Base-by-base conservation (phyloP, 2,797 vertebrate genomes). In the Mus caroli region DNA sequence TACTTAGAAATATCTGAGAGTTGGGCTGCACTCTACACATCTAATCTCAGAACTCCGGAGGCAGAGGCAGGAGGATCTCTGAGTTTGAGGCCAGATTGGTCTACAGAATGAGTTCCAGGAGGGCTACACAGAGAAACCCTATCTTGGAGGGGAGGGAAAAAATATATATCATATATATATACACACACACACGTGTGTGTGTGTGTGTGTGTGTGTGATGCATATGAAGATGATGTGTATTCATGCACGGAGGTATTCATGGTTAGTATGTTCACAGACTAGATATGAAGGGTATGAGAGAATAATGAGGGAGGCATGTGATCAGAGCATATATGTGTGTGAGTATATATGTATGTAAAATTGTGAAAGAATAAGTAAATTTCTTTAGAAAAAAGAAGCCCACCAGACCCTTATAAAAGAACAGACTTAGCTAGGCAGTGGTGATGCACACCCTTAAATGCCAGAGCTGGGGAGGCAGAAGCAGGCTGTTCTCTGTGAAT, bases 1-100 rank as follows among this genome's bases (percentile, higher is more conserved):
- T 85, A 94, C 46, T 88, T 60, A 82, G 94, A 91, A 78, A 6
- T 31, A 50, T 62, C 79, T 83, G 88, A 10, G 14, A 58, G 52
- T 34, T 15, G 2, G 19, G 9, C 0, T 10, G 14, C 31, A 26
- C 58, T 17, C 37, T 6, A 14, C 56, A 83, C 14, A 37, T 62
- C 43, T 84, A 62, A 84, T 84, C 58, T 10, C 58, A 84, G 37
- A 37, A 43, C 37, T 62, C 4, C 4, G 37, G 37, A 83, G 24
- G 37, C 80, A 62, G 80, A 83, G 26, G 40, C 82, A 84, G 82
- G 58, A 31, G 40, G 28, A 46, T 84, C 40, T 84, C 40, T 84
- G 26, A 60, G 40, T 46, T 64, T 6, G 15, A 46, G 28, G 40
- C 26, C 58, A 46, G 26, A 17, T 19, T 84, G 17, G 37, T 83